phyloP scores from a whole-genome alignment of 2,888 invertebrate genomes.

The Drosophila monieri region DNA sequence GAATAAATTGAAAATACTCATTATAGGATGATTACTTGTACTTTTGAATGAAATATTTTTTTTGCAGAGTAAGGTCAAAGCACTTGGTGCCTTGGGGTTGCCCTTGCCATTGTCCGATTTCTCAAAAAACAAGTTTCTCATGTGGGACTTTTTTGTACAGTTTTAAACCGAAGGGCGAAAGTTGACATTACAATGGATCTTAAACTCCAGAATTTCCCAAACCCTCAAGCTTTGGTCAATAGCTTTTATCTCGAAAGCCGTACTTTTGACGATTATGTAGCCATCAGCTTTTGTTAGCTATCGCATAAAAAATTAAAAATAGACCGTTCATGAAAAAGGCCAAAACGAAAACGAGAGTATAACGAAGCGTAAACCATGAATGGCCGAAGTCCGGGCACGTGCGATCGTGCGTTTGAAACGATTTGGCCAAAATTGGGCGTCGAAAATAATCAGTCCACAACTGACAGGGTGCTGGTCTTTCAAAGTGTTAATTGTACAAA shows the following conservation, averaged over 20 bases:
- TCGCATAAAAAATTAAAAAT: conserved; percentile 16
- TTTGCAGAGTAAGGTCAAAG: conserved; percentile 69
- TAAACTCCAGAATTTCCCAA: conserved; percentile 22
- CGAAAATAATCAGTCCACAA: conserved; percentile 34
- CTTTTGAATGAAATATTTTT: conserved; percentile 32
- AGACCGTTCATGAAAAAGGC: conserved; percentile 29
- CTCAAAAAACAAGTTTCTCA: conserved; percentile 31
- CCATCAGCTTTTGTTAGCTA: conserved; percentile 19
- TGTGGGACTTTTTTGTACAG: conserved; percentile 9
- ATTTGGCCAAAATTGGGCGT: conserved; percentile 45
- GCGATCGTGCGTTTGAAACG: conserved; percentile 42
- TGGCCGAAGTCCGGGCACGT: conserved; percentile 46
- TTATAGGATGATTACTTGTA: conserved; percentile 3
- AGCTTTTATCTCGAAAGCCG: background rate
- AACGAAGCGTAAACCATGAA: conserved; percentile 43
- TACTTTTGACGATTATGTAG: background rate
- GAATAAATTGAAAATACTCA: background rate
- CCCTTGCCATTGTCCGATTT: conserved; percentile 56
- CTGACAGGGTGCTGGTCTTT: conserved; percentile 33
- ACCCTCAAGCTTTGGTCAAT: conserved; percentile 1
- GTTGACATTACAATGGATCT: conserved; percentile 30
- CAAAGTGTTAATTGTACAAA: conserved; percentile 54
- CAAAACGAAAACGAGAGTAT: conserved; percentile 46
- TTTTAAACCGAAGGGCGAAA: conserved; percentile 37
- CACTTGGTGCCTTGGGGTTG: conserved; percentile 57